phyloP scores from a whole-genome alignment of 2,888 invertebrate genomes.

The Sialis fuliginosa region DNA sequence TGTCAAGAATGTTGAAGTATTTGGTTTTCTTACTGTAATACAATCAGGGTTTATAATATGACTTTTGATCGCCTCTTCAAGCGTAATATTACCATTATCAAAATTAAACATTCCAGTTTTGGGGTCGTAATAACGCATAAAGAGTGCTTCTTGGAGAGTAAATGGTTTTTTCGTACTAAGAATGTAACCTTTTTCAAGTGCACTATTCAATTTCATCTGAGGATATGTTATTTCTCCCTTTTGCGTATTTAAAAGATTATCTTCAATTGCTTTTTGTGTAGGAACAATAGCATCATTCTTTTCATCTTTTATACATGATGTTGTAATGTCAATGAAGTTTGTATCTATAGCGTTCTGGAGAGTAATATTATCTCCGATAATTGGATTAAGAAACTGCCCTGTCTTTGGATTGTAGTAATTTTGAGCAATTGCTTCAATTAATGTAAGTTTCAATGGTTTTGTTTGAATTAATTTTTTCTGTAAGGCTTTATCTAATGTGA shows the following conservation, averaged over 20 bases:
- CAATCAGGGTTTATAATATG: conserved; percentile 62
- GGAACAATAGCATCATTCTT: conserved; percentile 45
- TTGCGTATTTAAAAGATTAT: conserved; percentile 50
- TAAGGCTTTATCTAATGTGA: conserved; percentile 54
- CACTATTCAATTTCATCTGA: conserved; percentile 54
- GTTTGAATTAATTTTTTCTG: conserved; percentile 53
- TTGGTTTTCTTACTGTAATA: conserved; percentile 61
- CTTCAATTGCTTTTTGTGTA: conserved; percentile 49
- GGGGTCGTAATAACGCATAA: conserved; percentile 62
- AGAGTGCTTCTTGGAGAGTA: conserved; percentile 67
- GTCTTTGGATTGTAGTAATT: conserved; percentile 59
- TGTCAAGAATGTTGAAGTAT: conserved; percentile 62
- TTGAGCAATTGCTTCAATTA: conserved; percentile 55
- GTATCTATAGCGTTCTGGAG: conserved; percentile 55
- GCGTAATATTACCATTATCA: conserved; percentile 46
- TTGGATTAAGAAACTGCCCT: conserved; percentile 61
- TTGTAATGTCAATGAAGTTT: conserved; percentile 52
- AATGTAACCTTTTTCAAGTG: conserved; percentile 64
- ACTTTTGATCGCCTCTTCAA: conserved; percentile 55
- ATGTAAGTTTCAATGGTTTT: conserved; percentile 47
- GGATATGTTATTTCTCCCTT: conserved; percentile 53
- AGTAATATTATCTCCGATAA: conserved; percentile 53
- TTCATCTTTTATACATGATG: conserved; percentile 57
- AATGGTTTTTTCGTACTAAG: conserved; percentile 62
- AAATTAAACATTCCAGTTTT: conserved; percentile 53